These are phyloP conservation scores for Ischnura elegans DNA, from an alignment of 2,888 invertebrate genomes.

Conservation along the genomic window DNA sequence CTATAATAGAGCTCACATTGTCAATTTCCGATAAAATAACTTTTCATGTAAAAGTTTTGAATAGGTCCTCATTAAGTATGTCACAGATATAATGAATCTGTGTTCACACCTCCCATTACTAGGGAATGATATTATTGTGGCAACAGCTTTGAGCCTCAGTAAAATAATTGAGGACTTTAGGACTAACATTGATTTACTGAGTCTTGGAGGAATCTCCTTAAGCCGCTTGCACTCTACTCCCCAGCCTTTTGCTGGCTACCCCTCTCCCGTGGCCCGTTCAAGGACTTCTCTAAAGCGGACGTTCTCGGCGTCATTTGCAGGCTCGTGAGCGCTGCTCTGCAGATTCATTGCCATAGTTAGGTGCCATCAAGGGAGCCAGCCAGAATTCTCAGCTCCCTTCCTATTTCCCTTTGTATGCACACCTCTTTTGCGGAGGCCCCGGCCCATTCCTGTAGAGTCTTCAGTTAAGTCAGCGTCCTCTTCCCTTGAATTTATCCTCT, in stretches of 20 bases:
- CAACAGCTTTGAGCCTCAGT: too few relatives aligned
- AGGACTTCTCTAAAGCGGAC: slow-evolving; percentile 52
- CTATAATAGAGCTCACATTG: too few relatives aligned
- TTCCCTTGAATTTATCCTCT: neutral
- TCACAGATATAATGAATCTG: too few relatives aligned
- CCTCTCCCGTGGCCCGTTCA: slow-evolving; percentile 5
- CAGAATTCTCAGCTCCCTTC: neutral
- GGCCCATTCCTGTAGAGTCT: neutral
- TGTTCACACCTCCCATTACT: too few relatives aligned
- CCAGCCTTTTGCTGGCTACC: neutral
- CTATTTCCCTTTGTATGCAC: slow-evolving; percentile 17
- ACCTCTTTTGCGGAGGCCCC: neutral
- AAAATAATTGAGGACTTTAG: too few relatives aligned
- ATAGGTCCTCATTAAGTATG: neutral
- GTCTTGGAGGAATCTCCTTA: neutral
- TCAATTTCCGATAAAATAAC: too few relatives aligned
- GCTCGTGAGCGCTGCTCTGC: slow-evolving; percentile 39
- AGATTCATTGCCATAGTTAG: slow-evolving; percentile 65
- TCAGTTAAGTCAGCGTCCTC: neutral
- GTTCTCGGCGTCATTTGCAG: slow-evolving; percentile 62
- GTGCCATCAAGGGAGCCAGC: slow-evolving; percentile 50
- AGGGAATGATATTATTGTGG: too few relatives aligned
- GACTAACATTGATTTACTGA: too few relatives aligned
- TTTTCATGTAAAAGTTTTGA: neutral
- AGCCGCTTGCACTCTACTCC: neutral